A percentile compares a stretch with the other conserved stretches of the same genome.
Conservation (phyloP, 2,113 vertebrate genomes). For the Halichoerus grypus region DNA sequence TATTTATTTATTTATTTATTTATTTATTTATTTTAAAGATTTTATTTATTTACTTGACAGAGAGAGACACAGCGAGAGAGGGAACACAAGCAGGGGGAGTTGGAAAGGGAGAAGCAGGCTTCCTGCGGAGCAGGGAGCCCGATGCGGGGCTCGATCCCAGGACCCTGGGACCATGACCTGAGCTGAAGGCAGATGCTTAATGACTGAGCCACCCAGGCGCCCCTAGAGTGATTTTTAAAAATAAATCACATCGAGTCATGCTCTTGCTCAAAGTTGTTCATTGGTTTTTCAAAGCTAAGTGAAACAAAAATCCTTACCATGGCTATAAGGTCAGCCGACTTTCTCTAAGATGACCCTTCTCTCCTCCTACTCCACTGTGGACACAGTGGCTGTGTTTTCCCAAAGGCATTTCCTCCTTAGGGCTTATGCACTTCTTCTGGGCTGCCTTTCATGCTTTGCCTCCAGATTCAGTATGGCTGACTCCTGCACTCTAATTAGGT, state of each 20-base stretch:
- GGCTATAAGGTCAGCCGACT: not conserved
- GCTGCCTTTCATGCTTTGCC: not conserved
- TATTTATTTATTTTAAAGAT: too few species aligned
- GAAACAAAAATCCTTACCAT: not conserved
- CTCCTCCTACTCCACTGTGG: not conserved
- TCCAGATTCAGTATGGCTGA: not conserved
- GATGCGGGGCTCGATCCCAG: too few species aligned
- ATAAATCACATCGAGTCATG: not conserved
- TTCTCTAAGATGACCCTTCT: not conserved
- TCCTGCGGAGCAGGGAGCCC: too few species aligned
- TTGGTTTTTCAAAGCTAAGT: not conserved
- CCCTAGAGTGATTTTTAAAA: not conserved
- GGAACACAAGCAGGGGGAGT: too few species aligned
- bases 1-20: too few species aligned
- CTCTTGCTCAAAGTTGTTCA: not conserved
- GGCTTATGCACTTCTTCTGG: not conserved
- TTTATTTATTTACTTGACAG: too few species aligned
- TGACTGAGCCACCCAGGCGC: too few species aligned
- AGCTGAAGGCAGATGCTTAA: too few species aligned
- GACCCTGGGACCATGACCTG: too few species aligned
- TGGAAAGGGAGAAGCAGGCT: too few species aligned
- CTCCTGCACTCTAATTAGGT: not conserved
- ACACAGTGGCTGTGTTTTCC: not conserved
- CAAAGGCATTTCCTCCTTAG: not conserved
- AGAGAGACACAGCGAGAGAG: too few species aligned